A percentile compares a stretch with the other conserved stretches of the same genome.
phyloP scores from a whole-genome alignment of 2,113 vertebrate genomes.

The Pimephales promelas region DNA sequence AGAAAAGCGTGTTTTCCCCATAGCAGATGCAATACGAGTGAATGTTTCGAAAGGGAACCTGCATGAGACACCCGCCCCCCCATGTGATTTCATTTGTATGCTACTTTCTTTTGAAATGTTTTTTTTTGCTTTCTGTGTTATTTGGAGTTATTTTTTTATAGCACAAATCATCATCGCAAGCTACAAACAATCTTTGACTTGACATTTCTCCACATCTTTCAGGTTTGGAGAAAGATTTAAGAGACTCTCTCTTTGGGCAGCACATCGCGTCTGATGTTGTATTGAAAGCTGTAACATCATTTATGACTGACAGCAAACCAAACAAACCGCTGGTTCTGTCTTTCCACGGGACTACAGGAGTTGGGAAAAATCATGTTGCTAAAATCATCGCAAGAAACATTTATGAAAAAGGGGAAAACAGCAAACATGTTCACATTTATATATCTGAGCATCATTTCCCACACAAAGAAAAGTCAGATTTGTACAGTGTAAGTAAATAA shows the following conservation, averaged over 20 bases:
- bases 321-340: conserved; percentile 14
- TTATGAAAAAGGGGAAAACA: background rate
- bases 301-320: background rate
- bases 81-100: too few relatives aligned
- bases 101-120: too few relatives aligned
- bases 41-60: too few relatives aligned
- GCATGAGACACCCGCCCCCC: too few relatives aligned
- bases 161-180: too few relatives aligned
- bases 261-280: background rate
- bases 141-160: too few relatives aligned
- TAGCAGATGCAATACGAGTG: too few relatives aligned
- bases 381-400: conserved; percentile 21
- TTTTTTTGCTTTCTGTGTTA: too few relatives aligned
- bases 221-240: background rate
- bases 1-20: too few relatives aligned
- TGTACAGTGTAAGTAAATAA: background rate
- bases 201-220: too few relatives aligned
- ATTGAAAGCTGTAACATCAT: background rate
- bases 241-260: background rate
- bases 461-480: background rate
- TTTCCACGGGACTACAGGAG: background rate
- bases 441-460: background rate
- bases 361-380: background rate
- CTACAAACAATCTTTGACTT: too few relatives aligned
- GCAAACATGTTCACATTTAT: background rate